A percentile compares a stretch with the other conserved stretches of the same genome.
phyloP scores from a whole-genome alignment of 2,888 invertebrate genomes.

The Opisthograptis luteolata region DNA sequence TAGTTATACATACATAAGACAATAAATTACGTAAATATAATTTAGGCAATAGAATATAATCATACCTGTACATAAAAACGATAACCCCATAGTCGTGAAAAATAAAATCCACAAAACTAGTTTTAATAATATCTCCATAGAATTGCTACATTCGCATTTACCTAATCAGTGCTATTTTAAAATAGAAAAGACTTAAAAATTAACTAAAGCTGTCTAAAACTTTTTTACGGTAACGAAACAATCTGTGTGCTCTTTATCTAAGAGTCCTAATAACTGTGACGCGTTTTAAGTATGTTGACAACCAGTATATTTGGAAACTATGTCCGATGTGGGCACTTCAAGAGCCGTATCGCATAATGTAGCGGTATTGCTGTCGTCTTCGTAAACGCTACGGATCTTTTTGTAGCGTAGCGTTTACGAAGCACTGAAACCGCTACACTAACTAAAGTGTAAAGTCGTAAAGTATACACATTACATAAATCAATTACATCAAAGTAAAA shows the following conservation, averaged over 20 bases:
- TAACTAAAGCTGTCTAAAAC: conserved; percentile 77
- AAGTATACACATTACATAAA: too few species aligned
- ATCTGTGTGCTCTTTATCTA: conserved; percentile 22
- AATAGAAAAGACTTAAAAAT: conserved; percentile 61
- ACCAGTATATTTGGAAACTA: too few species aligned
- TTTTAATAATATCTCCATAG: conserved; percentile 21
- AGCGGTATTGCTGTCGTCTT: too few species aligned
- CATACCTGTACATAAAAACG: conserved; percentile 74
- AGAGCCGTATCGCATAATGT: too few species aligned
- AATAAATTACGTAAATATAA: conserved; percentile 84
- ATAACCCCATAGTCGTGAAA: conserved; percentile 43
- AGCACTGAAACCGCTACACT: too few species aligned
- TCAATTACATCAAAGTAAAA: too few species aligned
- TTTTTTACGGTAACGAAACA: conserved; percentile 48
- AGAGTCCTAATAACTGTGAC: conserved; percentile 17
- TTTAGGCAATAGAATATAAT: conserved; percentile 69
- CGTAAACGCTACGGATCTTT: too few species aligned
- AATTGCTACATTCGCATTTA: conserved; percentile 31
- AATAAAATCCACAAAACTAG: conserved; percentile 39
- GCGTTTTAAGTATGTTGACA: conserved; percentile 1
- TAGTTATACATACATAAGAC: conserved; percentile 69
- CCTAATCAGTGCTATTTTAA: conserved; percentile 40
- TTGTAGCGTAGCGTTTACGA: too few species aligned
- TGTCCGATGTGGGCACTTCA: too few species aligned
- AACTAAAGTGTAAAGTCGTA: too few species aligned